Conservation (phyloP, 2,888 invertebrate species). For the Eupithecia pulchellata region DNA sequence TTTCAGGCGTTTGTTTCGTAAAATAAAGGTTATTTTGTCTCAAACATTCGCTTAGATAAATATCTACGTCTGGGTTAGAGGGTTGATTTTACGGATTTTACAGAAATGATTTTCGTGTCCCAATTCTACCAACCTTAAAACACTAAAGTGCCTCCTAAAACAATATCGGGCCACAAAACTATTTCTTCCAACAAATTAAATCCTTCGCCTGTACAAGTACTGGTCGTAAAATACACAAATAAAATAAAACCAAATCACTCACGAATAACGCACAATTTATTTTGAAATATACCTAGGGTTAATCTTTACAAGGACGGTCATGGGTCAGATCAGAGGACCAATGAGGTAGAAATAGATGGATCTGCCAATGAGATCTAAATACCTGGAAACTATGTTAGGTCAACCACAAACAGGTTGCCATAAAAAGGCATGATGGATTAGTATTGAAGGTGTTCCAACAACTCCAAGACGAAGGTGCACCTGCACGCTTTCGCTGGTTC, state of each 20-base stretch:
- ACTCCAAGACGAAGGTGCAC: too few relatives aligned
- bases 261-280: slow-evolving; percentile 45
- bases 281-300: slow-evolving; percentile 44
- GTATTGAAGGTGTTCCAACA: too few relatives aligned
- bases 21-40: not conserved
- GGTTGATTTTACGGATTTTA: not conserved
- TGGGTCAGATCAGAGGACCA: slow-evolving; percentile 14
- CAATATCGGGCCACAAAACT: slow-evolving; percentile 11
- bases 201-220: slow-evolving; percentile 14
- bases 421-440: too few relatives aligned
- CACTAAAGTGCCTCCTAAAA: slow-evolving; percentile 18
- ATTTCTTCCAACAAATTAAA: slow-evolving; percentile 25
- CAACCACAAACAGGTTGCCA: not conserved
- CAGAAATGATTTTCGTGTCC: not conserved
- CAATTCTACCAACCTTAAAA: slow-evolving; percentile 7
- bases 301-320: slow-evolving; percentile 34
- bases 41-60: not conserved
- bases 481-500: too few relatives aligned
- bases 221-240: slow-evolving; percentile 39
- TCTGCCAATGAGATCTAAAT: not conserved
- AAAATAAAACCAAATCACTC: slow-evolving; percentile 51
- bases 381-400: not conserved
- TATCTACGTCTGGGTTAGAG: not conserved
- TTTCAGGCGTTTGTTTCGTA: not conserved
- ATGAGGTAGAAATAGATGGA: slow-evolving; percentile 3